A percentile compares a stretch with the other conserved stretches of the same genome.
Evolutionary conservation across 2,888 invertebrate species (phyloP).

Genomic region (Dione vanillae): DNA sequence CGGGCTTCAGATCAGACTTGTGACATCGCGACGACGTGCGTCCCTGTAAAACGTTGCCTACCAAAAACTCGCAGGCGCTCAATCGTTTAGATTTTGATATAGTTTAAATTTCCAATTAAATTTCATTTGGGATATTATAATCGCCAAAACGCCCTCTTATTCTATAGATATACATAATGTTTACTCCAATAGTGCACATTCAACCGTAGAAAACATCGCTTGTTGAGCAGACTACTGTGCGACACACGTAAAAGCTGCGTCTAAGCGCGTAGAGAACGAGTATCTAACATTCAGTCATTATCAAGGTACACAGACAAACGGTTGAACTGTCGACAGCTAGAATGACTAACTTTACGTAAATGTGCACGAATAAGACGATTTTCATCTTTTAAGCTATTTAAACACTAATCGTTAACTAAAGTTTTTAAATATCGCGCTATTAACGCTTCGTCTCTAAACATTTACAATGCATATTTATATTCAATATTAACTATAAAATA

Average conservation of each 20-base stretch:
- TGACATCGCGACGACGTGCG: constrained; percentile 46
- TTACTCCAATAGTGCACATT: constrained; percentile 34
- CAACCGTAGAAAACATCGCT: constrained; percentile 31
- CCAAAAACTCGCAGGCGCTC: constrained; percentile 42
- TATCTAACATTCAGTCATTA: constrained; percentile 51
- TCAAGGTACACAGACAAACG: constrained; percentile 43
- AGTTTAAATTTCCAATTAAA: constrained; percentile 8
- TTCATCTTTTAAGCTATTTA: constrained; percentile 28
- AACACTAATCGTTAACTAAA: constrained; percentile 28
- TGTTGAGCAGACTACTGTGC: constrained; percentile 28
- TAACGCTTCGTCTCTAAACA: constrained; percentile 19
- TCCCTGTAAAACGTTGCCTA: constrained; percentile 45
- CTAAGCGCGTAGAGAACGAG: constrained; percentile 44
- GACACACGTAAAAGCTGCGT: constrained; percentile 46
- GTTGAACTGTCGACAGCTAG: constrained; percentile 24
- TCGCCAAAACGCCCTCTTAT: neutral
- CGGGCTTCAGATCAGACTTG: constrained; percentile 46
- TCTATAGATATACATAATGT: constrained; percentile 29
- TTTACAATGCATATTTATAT: constrained; percentile 21
- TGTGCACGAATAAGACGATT: constrained; percentile 15
- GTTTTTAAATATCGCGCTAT: constrained; percentile 18
- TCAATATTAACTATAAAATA: constrained; percentile 26
- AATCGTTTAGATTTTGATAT: constrained; percentile 30
- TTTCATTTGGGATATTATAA: constrained; percentile 16
- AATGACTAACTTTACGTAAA: constrained; percentile 21